Conservation (phyloP, 1,140 invertebrate species). For the Manduca sexta region DNA sequence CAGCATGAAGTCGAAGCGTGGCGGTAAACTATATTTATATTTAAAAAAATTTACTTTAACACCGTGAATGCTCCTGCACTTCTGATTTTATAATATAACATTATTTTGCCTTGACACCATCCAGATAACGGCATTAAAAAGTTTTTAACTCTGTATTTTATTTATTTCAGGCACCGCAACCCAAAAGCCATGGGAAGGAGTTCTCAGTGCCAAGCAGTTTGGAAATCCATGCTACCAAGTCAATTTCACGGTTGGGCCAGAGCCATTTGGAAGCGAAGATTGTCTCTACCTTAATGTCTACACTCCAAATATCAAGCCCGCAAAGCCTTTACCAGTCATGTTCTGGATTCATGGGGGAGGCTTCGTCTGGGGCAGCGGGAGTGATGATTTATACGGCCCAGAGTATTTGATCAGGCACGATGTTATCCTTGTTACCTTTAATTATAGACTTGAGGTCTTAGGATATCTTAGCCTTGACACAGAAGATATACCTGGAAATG, state of each 20-base stretch:
- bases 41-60: no score
- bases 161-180: conserved; percentile 30
- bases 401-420: conserved; percentile 75
- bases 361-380: conserved; percentile 74
- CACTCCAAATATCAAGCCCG: conserved; percentile 44
- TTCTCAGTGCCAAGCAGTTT: conserved; percentile 23
- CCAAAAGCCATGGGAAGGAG: conserved; percentile 29
- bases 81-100: no score
- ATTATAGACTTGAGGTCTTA: conserved; percentile 9
- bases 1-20: no score
- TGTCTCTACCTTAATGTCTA: conserved; percentile 77
- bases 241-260: conserved; percentile 6
- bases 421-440: conserved; percentile 72
- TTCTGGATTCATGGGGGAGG: conserved; percentile 73
- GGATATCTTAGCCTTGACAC: conserved; percentile 56
- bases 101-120: no score
- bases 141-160: background rate
- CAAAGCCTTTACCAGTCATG: conserved; percentile 32
- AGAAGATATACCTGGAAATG: conserved; percentile 78
- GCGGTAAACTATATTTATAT: no score
- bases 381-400: conserved; percentile 70
- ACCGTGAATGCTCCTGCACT: no score
- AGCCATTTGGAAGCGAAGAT: conserved; percentile 60
- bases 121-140: conserved; percentile 30
- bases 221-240: conserved; percentile 23